Evolutionary conservation across 2,113 vertebrate genomes (phyloP), one percentile per base, ranked within the genome.

Genomic region (Rhodinocichla rosea): DNA sequence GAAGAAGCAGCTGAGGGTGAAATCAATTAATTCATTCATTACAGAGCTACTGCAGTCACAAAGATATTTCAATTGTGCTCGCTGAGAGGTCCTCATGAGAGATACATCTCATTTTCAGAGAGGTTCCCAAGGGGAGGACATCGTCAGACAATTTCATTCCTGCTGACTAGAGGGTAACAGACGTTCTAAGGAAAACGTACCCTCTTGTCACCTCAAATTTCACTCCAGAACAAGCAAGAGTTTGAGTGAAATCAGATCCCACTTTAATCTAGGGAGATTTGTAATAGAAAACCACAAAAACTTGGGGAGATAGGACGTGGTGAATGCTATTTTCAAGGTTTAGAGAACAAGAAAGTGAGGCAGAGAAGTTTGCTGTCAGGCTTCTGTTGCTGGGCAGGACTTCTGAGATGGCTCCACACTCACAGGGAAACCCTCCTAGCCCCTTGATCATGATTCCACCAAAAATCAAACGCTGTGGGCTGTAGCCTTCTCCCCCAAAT

Each of bases 11-110:
- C 88, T 95, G 86, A 92, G 95, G 95, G 85, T 96, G 95, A 96
- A 97, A 96, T 96, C 95, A 96, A 96, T 97, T 95, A 94, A 94
- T 96, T 96, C 73, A 93, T 96, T 96, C 90, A 91, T 97, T 95
- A 95, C 37, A 76, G 88, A 92, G 83, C 80, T 68, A 40, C 76
- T 75, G 86, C 65, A 87, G 92, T 71, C 80, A 84, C 92, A 65
- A 60, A 90, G 93, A 94, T 95, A 95, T 90, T 97, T 94, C 95
- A 90, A 0, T 90, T 95, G 88, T 93, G 88, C 95, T 95, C 83
- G 69, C 88, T 96, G 92, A 88, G 92, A 87, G 86, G 94, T 94
- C 73, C 83, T 95, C 94, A 42, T 35, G 96, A 96, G 94, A 96
- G 69, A 82, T 56, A 71, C 47, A 92, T 87, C 93, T 96, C 93